Evolutionary conservation across 2,113 vertebrate species (phyloP), one percentile per base, ranked within the genome.

Genomic region (Microcebus murinus): DNA sequence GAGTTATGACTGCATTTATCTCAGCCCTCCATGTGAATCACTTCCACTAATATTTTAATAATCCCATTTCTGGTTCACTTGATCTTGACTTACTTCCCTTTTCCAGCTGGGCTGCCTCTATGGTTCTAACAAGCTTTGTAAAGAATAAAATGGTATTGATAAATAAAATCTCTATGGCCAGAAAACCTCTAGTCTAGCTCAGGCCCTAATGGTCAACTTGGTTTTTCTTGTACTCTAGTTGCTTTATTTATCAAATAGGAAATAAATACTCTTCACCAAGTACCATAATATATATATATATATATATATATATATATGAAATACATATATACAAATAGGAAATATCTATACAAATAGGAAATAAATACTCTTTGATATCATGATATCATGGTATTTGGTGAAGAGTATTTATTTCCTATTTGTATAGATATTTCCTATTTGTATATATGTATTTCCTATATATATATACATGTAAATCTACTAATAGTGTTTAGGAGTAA

Each of bases 211-310:
- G 34, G 6, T 39, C 67, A 93, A 52, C 8, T 77, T 96, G 70
- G 1, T 61, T 91, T 88, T 84, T 87, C 39, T 13, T 80, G 39
- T 45, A 23, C 7, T 18, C 34, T 71, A 79, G 18, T 73, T 89
- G 25, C 65, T 97, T 34, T 89, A 88, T 34, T 92, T 94, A 61
- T 86, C 29, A 95, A 76, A 3, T 71, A 45, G n/a, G 20, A 36
- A 36, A 79, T 25, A 85, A 71, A 29, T 0, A 45, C 9, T 61
- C n/a, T 95, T 76, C 42, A 94, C 4, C 12, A 95, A 90, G 23
- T 83, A 50, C n/a, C 42, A 70, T 93, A 18, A 86, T 15, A 27
- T 79, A 76, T 63, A 55, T 48, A 86, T 23, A 70, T 1, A 45
- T 8, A 45, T 8, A 45, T 8, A 48, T 48, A 10, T 48, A 45